Evolutionary conservation across 2,113 vertebrate species (phyloP).

Genomic region (Pygoscelis antarcticus): DNA sequence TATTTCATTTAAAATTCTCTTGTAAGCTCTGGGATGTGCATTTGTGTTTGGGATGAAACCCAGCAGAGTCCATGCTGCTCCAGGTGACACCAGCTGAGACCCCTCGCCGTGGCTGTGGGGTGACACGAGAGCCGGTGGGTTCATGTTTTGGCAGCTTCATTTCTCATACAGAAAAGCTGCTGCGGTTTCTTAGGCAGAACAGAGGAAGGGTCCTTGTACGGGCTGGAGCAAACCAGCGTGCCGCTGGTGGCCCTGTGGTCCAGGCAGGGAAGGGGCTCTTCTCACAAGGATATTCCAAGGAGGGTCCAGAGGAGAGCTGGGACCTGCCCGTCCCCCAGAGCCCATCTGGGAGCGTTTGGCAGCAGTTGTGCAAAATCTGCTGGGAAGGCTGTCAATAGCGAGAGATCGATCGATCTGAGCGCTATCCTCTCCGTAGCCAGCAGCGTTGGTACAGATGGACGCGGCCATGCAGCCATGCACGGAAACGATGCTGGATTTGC

Average conservation of each 20-base stretch:
- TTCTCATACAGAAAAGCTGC: not conserved
- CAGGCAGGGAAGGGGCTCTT: not conserved
- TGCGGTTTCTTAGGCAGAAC: not conserved
- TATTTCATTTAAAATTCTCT: not conserved
- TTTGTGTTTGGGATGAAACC: not conserved
- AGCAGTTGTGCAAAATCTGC: not conserved
- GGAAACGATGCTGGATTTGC: not conserved
- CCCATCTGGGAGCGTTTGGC: not conserved
- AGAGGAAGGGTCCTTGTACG: not conserved
- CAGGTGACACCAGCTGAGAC: not conserved
- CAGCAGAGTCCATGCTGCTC: not conserved
- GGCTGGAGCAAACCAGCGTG: not conserved
- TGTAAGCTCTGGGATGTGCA: not conserved
- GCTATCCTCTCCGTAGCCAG: no score
- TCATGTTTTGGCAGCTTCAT: not conserved
- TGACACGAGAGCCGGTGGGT: not conserved
- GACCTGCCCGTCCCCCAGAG: not conserved
- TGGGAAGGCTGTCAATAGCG: not conserved
- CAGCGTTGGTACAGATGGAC: fast-evolving
- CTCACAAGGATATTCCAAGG: not conserved
- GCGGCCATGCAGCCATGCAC: fast-evolving
- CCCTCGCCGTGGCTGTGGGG: no score
- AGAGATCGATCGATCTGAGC: not conserved
- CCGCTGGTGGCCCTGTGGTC: no score
- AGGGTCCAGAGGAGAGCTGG: not conserved